A percentile compares a stretch with the other conserved stretches of the same genome.
Conservation (phyloP, 1,140 invertebrate genomes). For the Ptiloglossa arizonensis region DNA sequence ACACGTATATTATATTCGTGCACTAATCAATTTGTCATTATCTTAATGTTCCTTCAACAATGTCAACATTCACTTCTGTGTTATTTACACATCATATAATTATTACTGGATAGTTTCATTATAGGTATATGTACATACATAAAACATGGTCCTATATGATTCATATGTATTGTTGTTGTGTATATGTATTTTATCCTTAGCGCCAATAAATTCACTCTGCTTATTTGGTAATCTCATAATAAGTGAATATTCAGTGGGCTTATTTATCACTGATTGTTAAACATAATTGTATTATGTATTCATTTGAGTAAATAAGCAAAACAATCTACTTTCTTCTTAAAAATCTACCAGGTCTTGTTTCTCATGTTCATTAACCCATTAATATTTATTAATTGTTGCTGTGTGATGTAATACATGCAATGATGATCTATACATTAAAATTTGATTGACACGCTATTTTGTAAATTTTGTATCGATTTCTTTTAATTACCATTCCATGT, state of each 20-base stretch:
- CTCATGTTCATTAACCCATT: constrained; percentile 1
- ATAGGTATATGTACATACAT: constrained; percentile 72
- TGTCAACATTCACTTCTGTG: constrained; percentile 46
- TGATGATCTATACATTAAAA: not conserved
- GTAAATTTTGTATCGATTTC: not conserved
- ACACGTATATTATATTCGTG: constrained; percentile 23
- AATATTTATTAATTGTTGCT: not conserved
- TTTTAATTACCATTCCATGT: not conserved
- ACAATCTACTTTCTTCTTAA: constrained; percentile 42
- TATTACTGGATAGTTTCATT: constrained; percentile 31
- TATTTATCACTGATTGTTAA: constrained; percentile 5
- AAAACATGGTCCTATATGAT: constrained; percentile 74
- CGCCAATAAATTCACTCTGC: constrained; percentile 35
- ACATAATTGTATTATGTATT: constrained; percentile 22
- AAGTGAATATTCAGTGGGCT: constrained; percentile 23
- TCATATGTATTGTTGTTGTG: constrained; percentile 75
- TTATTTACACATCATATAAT: constrained; percentile 63
- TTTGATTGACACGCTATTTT: not conserved
- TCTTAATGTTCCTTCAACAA: constrained; percentile 29
- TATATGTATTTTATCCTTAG: constrained; percentile 59
- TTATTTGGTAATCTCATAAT: constrained; percentile 31
- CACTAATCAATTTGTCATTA: constrained; percentile 29
- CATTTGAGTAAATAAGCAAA: constrained; percentile 26
- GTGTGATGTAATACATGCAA: not conserved
- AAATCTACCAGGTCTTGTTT: constrained; percentile 24